A percentile compares a stretch with the other conserved stretches of the same genome.
phyloP scores from a whole-genome alignment of 2,888 invertebrate genomes.

The Callyntrura guangdongensis region DNA sequence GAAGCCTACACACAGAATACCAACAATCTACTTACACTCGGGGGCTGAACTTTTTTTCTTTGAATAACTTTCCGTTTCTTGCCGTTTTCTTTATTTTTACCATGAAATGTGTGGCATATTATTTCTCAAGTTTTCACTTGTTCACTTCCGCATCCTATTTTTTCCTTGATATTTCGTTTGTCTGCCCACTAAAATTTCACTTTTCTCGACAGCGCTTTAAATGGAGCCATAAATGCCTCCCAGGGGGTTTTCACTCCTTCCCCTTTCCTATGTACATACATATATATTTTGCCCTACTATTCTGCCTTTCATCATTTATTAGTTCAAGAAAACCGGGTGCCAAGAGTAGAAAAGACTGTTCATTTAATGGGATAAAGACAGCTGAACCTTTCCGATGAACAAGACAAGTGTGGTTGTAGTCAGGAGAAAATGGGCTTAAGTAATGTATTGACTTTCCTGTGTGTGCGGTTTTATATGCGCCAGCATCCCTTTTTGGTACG shows the following conservation, averaged over 20 bases:
- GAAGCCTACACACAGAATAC: background rate
- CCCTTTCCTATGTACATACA: slow-evolving; percentile 5
- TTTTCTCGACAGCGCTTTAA: slow-evolving; percentile 77
- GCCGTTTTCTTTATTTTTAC: background rate
- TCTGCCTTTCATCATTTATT: slow-evolving; percentile 78
- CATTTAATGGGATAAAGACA: slow-evolving; percentile 71
- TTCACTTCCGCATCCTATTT: slow-evolving; percentile 45
- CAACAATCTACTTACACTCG: too few species aligned
- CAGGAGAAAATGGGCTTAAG: slow-evolving; percentile 25
- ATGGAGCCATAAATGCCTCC: slow-evolving; percentile 79
- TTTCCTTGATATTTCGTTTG: slow-evolving; percentile 61
- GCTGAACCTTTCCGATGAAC: slow-evolving; percentile 50
- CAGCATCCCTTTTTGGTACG: slow-evolving; percentile 2
- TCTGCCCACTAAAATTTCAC: slow-evolving; percentile 77
- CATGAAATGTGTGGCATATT: slow-evolving; percentile 55
- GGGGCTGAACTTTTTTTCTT: slow-evolving; percentile 2
- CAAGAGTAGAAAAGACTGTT: slow-evolving; percentile 73
- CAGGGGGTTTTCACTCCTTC: slow-evolving; percentile 62
- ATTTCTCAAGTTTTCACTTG: slow-evolving; percentile 67
- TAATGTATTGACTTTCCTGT: slow-evolving; percentile 40
- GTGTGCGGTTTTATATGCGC: slow-evolving; percentile 1
- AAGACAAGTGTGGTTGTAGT: slow-evolving; percentile 33
- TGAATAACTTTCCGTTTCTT: slow-evolving; percentile 53
- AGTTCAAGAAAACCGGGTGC: slow-evolving; percentile 70
- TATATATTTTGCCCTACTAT: slow-evolving; percentile 39